Percentiles rank a stretch among this genome's conserved stretches.
These are phyloP conservation scores for Tapirus indicus DNA, from an alignment of 2,797 vertebrate species.

Conservation along the genomic window DNA sequence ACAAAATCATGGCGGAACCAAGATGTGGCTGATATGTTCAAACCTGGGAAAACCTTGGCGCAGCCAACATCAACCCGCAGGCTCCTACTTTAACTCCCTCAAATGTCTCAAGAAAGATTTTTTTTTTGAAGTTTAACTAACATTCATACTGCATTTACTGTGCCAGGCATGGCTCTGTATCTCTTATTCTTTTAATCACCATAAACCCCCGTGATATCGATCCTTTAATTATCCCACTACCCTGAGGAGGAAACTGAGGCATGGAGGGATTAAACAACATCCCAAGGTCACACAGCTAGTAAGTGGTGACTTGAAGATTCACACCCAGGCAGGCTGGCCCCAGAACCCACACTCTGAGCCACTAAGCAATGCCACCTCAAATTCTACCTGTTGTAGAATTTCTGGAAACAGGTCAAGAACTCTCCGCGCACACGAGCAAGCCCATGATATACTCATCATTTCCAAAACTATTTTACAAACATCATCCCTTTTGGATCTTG, in stretches of 20 bases:
- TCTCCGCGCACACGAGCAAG: not conserved
- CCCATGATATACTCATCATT: not conserved
- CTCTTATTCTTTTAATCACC: not conserved
- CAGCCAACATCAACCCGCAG: no score
- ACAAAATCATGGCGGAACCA: not conserved
- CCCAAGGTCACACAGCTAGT: not conserved
- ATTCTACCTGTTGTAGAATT: not conserved
- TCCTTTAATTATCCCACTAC: not conserved
- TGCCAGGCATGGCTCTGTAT: not conserved
- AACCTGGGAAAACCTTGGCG: not conserved
- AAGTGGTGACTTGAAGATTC: not conserved
- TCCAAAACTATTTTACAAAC: not conserved
- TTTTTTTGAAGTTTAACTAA: not conserved
- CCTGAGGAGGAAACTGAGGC: not conserved
- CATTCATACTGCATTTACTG: not conserved
- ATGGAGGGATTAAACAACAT: not conserved
- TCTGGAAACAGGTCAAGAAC: not conserved
- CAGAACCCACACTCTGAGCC: not conserved
- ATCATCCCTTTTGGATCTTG: not conserved
- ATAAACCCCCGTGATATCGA: not conserved
- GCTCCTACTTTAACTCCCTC: not conserved
- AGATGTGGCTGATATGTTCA: not conserved
- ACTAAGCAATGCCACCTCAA: rapidly evolving
- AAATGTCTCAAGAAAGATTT: not conserved
- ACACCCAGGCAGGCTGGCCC: not conserved